Conservation (phyloP, 2,797 vertebrate genomes). For the Rhyacichthys aspro region DNA sequence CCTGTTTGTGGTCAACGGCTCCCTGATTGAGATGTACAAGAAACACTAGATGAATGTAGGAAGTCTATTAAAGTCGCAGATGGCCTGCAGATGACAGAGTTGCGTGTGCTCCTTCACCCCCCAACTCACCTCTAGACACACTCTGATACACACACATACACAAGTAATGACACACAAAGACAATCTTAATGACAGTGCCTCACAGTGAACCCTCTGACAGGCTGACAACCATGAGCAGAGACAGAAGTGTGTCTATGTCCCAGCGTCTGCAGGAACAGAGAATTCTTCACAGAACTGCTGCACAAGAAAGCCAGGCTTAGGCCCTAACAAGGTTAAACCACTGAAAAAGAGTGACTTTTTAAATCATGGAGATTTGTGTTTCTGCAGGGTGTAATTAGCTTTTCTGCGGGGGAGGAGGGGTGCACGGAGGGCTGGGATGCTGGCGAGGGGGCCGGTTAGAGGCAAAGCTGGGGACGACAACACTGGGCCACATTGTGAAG, state of each 20-base stretch:
- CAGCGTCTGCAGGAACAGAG: conserved; percentile 80
- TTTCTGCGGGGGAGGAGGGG: conserved; percentile 83
- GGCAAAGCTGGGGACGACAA: conserved; percentile 71
- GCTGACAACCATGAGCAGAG: conserved; percentile 65
- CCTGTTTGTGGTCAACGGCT: conserved; percentile 75
- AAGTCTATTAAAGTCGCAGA: conserved; percentile 84
- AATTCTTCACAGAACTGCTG: conserved; percentile 79
- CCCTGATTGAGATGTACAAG: conserved; percentile 74
- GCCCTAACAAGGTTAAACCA: conserved; percentile 98
- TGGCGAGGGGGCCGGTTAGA: conserved; percentile 38
- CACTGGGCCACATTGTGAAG: conserved; percentile 97
- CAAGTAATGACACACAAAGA: conserved; percentile 44
- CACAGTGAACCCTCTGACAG: conserved; percentile 77
- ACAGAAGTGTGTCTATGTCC: conserved; percentile 84
- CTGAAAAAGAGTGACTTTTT: conserved; percentile 95
- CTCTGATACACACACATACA: conserved; percentile 48
- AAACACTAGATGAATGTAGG: conserved; percentile 75
- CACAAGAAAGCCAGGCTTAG: conserved; percentile 95
- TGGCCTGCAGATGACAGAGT: conserved; percentile 76
- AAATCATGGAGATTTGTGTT: conserved; percentile 99
- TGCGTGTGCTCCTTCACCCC: conserved; percentile 62
- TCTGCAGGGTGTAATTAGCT: conserved; percentile 98
- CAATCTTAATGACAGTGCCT: conserved; percentile 76
- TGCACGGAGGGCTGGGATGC: conserved; percentile 53
- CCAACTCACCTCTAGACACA: conserved; percentile 58